Evolutionary conservation across 2,797 vertebrate species (phyloP).

Genomic region (Melanotaenia trifasciata): DNA sequence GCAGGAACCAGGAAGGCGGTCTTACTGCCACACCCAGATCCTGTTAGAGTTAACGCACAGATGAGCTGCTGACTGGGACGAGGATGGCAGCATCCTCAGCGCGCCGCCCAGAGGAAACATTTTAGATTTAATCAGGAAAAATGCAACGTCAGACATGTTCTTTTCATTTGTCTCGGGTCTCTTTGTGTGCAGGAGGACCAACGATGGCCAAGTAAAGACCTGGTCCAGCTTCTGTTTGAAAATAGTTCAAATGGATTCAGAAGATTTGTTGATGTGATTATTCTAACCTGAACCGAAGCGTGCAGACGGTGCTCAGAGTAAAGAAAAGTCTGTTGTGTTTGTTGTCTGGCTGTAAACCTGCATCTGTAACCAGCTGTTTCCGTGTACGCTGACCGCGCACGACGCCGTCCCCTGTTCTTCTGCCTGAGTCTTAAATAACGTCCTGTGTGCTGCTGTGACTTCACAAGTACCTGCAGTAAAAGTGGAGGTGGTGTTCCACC

Average conservation of each 20-base stretch:
- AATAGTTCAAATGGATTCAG: slow-evolving; percentile 41
- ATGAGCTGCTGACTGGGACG: no score
- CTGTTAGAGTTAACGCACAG: no score
- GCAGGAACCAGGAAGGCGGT: slow-evolving; percentile 15
- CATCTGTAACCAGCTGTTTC: background rate
- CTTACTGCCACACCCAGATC: background rate
- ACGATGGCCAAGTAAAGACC: slow-evolving; percentile 51
- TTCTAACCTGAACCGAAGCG: slow-evolving; percentile 4
- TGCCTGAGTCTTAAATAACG: no score
- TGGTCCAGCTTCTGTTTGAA: slow-evolving; percentile 22
- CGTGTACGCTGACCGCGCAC: background rate
- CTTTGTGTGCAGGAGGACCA: slow-evolving; percentile 43
- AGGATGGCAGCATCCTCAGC: no score
- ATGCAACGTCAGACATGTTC: background rate
- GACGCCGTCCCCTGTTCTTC: background rate
- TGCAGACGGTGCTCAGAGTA: no score
- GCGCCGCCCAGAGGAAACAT: no score
- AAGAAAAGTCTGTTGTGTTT: no score
- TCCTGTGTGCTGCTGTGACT: slow-evolving; percentile 9
- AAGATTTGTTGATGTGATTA: slow-evolving; percentile 45
- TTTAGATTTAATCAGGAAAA: background rate
- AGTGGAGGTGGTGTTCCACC: background rate
- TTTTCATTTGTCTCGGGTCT: slow-evolving; percentile 7
- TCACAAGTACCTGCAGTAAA: slow-evolving; percentile 50
- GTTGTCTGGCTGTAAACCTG: background rate